phyloP scores from a whole-genome alignment of 2,888 invertebrate species.

The Pollenia griseotomentosa region DNA sequence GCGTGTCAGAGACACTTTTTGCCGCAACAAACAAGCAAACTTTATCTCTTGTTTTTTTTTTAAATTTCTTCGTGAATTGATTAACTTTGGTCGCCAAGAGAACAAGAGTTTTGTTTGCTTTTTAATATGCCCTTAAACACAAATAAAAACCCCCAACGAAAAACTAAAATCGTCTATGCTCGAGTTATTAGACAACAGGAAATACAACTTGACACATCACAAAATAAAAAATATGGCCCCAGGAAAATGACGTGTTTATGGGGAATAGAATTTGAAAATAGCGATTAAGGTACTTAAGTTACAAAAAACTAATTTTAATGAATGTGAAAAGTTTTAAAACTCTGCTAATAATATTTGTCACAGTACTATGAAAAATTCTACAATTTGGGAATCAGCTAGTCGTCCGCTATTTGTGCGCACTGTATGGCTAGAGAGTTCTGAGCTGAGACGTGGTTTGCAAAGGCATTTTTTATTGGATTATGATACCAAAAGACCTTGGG shows the following conservation, averaged over 20 bases:
- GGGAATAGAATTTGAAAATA: conserved; percentile 1
- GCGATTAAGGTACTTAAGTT: conserved; percentile 36
- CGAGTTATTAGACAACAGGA: conserved; percentile 39
- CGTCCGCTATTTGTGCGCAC: conserved; percentile 87
- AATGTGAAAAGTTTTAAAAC: conserved; percentile 10
- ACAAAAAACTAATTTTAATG: conserved; percentile 35
- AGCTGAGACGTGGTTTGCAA: conserved; percentile 84
- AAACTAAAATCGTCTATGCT: conserved; percentile 57
- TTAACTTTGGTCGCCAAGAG: conserved; percentile 78
- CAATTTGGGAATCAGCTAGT: conserved; percentile 87
- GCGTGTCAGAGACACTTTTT: conserved; percentile 74
- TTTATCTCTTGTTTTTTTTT: conserved; percentile 35
- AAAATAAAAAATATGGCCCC: conserved; percentile 8
- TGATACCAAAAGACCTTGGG: conserved; percentile 77
- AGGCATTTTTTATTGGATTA: conserved; percentile 83
- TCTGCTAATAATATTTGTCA: not conserved
- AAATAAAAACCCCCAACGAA: conserved; percentile 56
- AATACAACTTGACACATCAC: conserved; percentile 46
- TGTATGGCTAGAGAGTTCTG: conserved; percentile 88
- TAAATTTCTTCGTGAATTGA: conserved; percentile 46
- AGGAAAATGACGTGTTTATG: conserved; percentile 12
- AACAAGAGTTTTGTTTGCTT: conserved; percentile 75
- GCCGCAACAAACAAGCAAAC: conserved; percentile 69
- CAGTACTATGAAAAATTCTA: conserved; percentile 83
- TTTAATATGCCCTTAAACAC: conserved; percentile 70